A percentile compares a stretch with the other conserved stretches of the same genome.
Evolutionary conservation across 2,888 invertebrate species (phyloP).

Genomic region (Machimus rusticus): DNA sequence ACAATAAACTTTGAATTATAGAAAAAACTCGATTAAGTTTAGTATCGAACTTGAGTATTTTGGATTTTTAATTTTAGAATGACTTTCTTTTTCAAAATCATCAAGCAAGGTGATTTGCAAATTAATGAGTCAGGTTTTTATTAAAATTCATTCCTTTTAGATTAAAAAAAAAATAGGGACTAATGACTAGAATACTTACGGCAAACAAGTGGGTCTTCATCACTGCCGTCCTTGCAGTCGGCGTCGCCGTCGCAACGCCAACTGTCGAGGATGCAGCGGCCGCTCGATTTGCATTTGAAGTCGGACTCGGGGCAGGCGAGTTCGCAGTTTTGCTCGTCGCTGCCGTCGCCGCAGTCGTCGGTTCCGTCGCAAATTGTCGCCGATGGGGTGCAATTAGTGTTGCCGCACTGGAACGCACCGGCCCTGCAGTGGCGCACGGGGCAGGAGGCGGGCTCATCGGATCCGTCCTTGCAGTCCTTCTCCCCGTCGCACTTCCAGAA

Average conservation of each 20-base stretch:
- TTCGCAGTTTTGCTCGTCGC: slow-evolving; percentile 86
- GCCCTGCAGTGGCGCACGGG: slow-evolving; percentile 84
- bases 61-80: too few species aligned
- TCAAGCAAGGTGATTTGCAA: too few species aligned
- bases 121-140: too few species aligned
- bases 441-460: slow-evolving; percentile 87
- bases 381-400: slow-evolving; percentile 90
- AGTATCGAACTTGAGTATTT: too few species aligned
- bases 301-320: slow-evolving; percentile 86
- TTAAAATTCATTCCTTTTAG: too few species aligned
- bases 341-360: slow-evolving; percentile 91
- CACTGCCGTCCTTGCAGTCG: slow-evolving; percentile 91
- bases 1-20: too few species aligned
- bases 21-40: too few species aligned
- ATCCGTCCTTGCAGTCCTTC: slow-evolving; percentile 89
- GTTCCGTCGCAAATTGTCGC: slow-evolving; percentile 93
- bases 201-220: slow-evolving; percentile 89
- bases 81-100: too few species aligned
- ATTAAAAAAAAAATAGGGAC: too few species aligned
- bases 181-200: slow-evolving; percentile 63
- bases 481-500: slow-evolving; percentile 91
- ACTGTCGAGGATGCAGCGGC: slow-evolving; percentile 85
- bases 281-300: slow-evolving; percentile 88
- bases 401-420: slow-evolving; percentile 93
- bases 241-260: slow-evolving; percentile 96